These are phyloP conservation scores for Actinemys pallida DNA, from an alignment of 2,113 vertebrate genomes.

Conservation along the genomic window DNA sequence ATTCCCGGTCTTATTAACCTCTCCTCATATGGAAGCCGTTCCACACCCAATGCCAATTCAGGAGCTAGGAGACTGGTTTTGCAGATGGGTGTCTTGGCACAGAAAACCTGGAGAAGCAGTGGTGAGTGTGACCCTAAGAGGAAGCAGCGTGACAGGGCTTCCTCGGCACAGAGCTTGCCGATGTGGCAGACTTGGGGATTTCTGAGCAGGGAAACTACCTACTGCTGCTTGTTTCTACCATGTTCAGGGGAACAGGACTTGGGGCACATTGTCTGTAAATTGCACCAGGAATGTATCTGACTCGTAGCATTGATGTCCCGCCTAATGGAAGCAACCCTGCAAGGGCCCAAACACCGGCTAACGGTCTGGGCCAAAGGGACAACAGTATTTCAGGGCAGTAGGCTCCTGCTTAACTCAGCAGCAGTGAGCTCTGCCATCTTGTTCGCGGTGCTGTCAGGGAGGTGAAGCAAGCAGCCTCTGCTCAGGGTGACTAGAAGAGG, in stretches of 20 bases:
- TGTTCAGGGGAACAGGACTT: background rate
- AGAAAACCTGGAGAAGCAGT: background rate
- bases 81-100: background rate
- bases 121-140: background rate
- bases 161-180: background rate
- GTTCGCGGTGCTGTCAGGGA: too few relatives aligned
- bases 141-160: background rate
- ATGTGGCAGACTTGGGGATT: background rate
- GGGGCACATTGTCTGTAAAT: background rate
- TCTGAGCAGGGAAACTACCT: background rate
- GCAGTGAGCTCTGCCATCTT: too few relatives aligned
- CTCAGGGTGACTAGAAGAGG: background rate
- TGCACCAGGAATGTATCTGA: background rate
- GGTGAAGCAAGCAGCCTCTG: background rate
- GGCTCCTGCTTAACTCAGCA: too few relatives aligned
- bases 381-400: too few relatives aligned
- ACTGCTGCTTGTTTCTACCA: background rate
- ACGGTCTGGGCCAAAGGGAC: too few relatives aligned
- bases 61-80: background rate
- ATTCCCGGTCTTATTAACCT: too few relatives aligned
- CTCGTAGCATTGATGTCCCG: too few relatives aligned
- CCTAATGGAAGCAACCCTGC: too few relatives aligned
- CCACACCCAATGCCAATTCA: too few relatives aligned
- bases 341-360: too few relatives aligned
- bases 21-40: too few relatives aligned